Base-by-base conservation (phyloP, 2,797 vertebrate species). In the Dendrocincla fuliginosa region DNA sequence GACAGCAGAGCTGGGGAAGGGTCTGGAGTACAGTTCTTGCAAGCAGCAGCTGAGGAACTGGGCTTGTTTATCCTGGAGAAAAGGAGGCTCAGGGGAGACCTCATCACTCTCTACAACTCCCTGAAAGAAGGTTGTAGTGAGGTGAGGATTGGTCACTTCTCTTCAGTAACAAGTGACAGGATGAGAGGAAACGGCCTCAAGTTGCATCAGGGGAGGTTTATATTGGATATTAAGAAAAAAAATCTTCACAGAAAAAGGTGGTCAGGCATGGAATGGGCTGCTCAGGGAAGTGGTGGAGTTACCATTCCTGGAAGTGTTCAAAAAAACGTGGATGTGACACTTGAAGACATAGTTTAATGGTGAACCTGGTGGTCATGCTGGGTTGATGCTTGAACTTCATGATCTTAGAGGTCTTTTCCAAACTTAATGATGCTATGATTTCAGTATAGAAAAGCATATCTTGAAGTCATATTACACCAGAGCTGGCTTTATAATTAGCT, bases 81-180 rank as follows among this genome's bases (percentile, higher is more conserved):
- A 5, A 63, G n/a, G 35, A 83, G 23, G 11, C 27, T 47, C 5
- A 1, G 7, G 6, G 3, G 16, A 3, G 33, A 6, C 42, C 13
- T 37, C 30, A 11, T 3, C 19, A 8, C 7, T 61, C 11, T 57
- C 10, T n/a, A 5, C 16, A 44, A 1, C 37, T 63, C 3, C 23
- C 37, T 70, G 41, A 24, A 10, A 20, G 23, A 19, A 44, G 37
- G 5, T 20, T 56, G 19, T 16, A 18, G 3, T 15, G 27, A 25
- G n/a, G 2, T 42, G 32, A 19, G 25, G 3, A 3, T 50, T 0
- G 0, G 10, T 28, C 16, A 42, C 28, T 56, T 63, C 35, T 55
- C 23, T n/a, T 32, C 32, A 8, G 18, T 5, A 24, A 15, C 12
- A 28, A 42, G 55, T 32, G 32, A 32, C 15, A 44, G 57, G 27